Evolutionary conservation across 2,113 vertebrate genomes (phyloP), one percentile per base, ranked within the genome.

Genomic region (Leptosomus discolor): DNA sequence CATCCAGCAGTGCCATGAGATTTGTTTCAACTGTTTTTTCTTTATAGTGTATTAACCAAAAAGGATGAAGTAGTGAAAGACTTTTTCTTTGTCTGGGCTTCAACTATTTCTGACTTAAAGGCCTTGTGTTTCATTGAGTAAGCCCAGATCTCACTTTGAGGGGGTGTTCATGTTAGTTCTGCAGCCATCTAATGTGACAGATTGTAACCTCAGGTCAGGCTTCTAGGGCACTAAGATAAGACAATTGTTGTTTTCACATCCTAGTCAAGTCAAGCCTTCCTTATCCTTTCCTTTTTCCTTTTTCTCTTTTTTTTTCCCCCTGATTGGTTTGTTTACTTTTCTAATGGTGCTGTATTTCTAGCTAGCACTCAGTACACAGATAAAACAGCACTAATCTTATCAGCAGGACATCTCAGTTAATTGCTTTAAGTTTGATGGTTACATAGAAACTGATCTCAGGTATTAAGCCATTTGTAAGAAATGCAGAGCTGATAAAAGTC

Each of bases 331-430:
- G 32, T 94, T 95, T 91, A 27, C 17, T 95, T 92, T 94, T 76
- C 48, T 82, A 75, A 61, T 64, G 73, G 43, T 69, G 17, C 36
- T 81, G 29, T 79, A 30, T 75, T 87, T 92, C 80, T 57, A 81
- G 46, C 74, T 73, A 85, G 68, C 71, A 71, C 57, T 54, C 71
- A 54, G n/a, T 7, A 12, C 37, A 30, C n/a, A 83, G 69, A 71
- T 57, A 85, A 91, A 87, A 65, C 20, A 89, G 41, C 48, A 46
- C 64, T 74, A 65, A 81, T 67, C 78, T 93, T 70, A 80, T 75
- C 90, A 83, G 43, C 61, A 51, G 73, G 43, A 74, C 79, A 79
- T 91, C 86, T 92, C 57, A 57, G 45, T 95, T 95, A 94, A 95
- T 91, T 94, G 69, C 91, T 85, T 71, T 76, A 64, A 79, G 41